These are phyloP conservation scores for Orchesella cincta DNA, from an alignment of 1,140 invertebrate genomes.

Conservation along the genomic window DNA sequence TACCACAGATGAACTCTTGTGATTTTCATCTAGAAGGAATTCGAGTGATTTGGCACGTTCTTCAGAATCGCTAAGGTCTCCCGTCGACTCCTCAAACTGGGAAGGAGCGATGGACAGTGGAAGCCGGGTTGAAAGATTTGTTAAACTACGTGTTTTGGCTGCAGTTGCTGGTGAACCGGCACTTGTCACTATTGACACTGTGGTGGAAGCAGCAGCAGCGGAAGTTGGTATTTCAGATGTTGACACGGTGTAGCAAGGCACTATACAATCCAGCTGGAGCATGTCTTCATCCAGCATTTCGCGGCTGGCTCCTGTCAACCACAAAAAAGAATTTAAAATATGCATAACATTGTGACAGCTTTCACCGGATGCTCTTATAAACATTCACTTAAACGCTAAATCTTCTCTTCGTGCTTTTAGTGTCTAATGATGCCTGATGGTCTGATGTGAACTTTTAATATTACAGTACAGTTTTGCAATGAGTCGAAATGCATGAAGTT, in stretches of 20 bases:
- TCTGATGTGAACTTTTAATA: too few species aligned
- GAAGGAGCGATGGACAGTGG: slow-evolving; percentile 44
- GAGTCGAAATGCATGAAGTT: too few species aligned
- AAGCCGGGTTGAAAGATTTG: slow-evolving; percentile 42
- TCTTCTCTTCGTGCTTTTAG: too few species aligned
- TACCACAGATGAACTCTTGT: slow-evolving; percentile 46
- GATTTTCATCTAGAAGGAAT: slow-evolving; percentile 49
- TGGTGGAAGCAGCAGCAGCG: slow-evolving; percentile 30
- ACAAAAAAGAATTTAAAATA: not conserved
- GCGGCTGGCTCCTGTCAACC: slow-evolving; percentile 43
- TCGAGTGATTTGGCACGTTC: slow-evolving; percentile 50
- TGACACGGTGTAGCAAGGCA: slow-evolving; percentile 31
- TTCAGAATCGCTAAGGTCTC: slow-evolving; percentile 42
- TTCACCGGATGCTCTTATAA: too few species aligned
- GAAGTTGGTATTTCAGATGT: slow-evolving; percentile 30
- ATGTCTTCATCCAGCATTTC: slow-evolving; percentile 45
- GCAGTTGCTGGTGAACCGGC: slow-evolving; percentile 37
- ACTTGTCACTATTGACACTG: not conserved
- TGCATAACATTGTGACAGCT: not conserved
- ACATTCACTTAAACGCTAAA: not conserved
- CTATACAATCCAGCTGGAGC: slow-evolving; percentile 31
- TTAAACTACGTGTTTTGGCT: slow-evolving; percentile 47
- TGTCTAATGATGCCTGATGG: too few species aligned
- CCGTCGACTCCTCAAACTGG: not conserved
- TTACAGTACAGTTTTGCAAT: too few species aligned